Evolutionary conservation across 2,113 vertebrate genomes (phyloP).

Genomic region (Trochalopteron elliotii): DNA sequence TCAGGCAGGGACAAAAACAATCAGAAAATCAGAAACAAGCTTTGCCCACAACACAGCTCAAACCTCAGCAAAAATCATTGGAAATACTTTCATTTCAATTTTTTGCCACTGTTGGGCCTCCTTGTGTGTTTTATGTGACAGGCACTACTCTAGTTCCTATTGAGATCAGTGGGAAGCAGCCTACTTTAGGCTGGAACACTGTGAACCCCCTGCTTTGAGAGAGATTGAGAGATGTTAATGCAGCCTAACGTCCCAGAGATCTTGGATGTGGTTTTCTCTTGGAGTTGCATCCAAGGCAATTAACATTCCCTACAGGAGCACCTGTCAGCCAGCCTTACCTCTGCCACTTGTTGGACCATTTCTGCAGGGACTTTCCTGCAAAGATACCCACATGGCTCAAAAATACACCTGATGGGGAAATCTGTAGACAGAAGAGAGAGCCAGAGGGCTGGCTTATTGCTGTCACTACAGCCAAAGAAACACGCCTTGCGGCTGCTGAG

Average conservation of each 20-base stretch:
- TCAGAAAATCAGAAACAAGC: neutral
- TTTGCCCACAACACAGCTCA: neutral
- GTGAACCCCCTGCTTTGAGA: neutral
- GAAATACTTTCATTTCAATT: neutral
- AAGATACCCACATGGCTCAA: neutral
- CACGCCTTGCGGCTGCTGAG: neutral
- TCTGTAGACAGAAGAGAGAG: neutral
- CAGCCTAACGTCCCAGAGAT: neutral
- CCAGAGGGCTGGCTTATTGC: neutral
- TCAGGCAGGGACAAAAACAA: slow-evolving; percentile 24
- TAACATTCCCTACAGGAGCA: neutral
- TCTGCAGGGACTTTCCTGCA: neutral
- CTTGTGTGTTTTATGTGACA: neutral
- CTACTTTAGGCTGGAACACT: neutral
- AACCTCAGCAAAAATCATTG: neutral
- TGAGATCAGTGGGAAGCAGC: slow-evolving; percentile 4
- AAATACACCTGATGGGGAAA: neutral
- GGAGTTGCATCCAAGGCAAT: neutral
- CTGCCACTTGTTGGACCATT: neutral
- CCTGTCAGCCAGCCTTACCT: neutral
- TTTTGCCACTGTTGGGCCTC: neutral
- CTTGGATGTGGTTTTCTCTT: neutral
- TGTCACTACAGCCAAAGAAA: neutral
- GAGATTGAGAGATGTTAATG: neutral
- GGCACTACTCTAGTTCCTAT: neutral